These are phyloP conservation scores for Oreocharis arfaki DNA, from an alignment of 2,113 vertebrate species.

Conservation along the genomic window DNA sequence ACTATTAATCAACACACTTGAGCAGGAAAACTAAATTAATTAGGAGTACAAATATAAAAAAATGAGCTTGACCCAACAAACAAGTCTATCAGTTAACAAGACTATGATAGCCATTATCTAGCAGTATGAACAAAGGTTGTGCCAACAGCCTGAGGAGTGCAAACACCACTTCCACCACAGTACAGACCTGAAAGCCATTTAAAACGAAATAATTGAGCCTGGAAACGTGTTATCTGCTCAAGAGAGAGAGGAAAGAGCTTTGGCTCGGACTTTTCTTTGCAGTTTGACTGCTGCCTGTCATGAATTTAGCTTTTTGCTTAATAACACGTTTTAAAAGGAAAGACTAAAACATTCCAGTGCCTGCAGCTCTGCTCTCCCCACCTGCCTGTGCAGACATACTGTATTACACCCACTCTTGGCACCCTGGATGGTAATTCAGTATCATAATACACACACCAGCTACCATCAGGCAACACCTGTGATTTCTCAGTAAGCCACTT, in stretches of 20 bases:
- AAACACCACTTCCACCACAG: neutral
- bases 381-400: conserved; percentile 77
- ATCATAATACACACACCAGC: conserved; percentile 56
- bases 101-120: neutral
- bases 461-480: conserved; percentile 70
- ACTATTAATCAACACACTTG: neutral
- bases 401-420: conserved; percentile 83
- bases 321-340: conserved; percentile 74
- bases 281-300: neutral
- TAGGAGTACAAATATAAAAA: neutral
- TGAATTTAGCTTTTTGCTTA: conserved; percentile 78
- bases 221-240: neutral
- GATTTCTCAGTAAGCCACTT: conserved; percentile 38
- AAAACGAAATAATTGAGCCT: neutral
- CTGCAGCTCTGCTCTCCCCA: conserved; percentile 71
- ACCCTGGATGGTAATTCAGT: conserved; percentile 67
- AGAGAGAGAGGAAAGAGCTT: neutral
- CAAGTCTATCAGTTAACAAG: neutral
- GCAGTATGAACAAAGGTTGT: neutral
- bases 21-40: neutral
- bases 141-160: neutral
- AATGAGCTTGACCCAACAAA: neutral
- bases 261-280: neutral
- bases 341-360: conserved; percentile 68
- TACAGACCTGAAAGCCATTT: neutral